Base-by-base conservation (phyloP, 2,113 vertebrate species). In the Salvelinus alpinus region DNA sequence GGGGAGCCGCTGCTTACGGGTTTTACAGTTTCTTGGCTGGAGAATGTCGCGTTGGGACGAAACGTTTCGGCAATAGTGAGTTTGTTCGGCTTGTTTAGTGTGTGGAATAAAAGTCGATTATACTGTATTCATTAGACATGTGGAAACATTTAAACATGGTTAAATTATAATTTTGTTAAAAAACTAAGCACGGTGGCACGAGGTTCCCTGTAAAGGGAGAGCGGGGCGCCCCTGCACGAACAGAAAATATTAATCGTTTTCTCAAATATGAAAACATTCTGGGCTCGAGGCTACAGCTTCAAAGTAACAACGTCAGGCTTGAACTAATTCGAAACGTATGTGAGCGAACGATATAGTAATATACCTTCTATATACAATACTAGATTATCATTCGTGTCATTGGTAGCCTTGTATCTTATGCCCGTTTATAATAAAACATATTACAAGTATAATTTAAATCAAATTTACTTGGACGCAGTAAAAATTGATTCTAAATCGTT, bases 201-300 rank as follows among this genome's bases (percentile, higher is more conserved):
- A 67, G 65, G 38, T 16, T 70, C 34, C 13, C 8, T 6, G 66
- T 4, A 1, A 38, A 24, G 70, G 25, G 44, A 12, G 22, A 31
- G 62, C 38, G 71, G 74, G 79, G 82, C 85, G 80, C 80, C 84
- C 80, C 80, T 80, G 80, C 54, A 51, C 70, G 20, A 18, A 74
- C 3, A 65, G 27, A 1, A 73, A 76, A 68, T 68, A 34, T n/a
- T 1, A 20, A 34, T 51, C 11, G 48, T 51, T 51, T 31, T 68
- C 8, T 34, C 66, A 68, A n/a, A 68, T 68, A 38, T 68, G 66
- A 68, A 38, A 65, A 65, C 64, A 25, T 64, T 65, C 12, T 65
- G 13, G 31, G 31, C 31, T 51, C 3, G 48, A 51, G 9, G 48
- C 8, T 9, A 38, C 38, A 8, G 48, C 48, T 54, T 18, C 51